phyloP scores from a whole-genome alignment of 1,140 invertebrate species.

The Tribolium madens region DNA sequence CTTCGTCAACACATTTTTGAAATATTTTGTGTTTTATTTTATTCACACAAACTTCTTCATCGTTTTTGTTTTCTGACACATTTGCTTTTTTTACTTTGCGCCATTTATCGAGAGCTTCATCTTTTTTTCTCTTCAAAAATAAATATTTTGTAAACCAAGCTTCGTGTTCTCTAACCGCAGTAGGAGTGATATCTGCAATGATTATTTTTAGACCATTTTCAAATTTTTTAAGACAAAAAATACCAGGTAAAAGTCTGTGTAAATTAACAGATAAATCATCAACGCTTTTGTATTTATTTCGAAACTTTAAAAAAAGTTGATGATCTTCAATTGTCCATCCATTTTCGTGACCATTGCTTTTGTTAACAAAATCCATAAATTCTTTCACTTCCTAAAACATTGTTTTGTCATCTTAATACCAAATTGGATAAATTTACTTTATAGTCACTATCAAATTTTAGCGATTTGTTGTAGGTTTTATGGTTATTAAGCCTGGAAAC shows the following conservation, averaged over 20 bases:
- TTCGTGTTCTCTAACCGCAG: slow-evolving; percentile 64
- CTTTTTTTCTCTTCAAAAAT: slow-evolving; percentile 64
- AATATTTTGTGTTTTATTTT: slow-evolving; percentile 5
- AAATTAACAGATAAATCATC: slow-evolving; percentile 53
- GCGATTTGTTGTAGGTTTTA: slow-evolving; percentile 48
- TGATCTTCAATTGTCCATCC: slow-evolving; percentile 69
- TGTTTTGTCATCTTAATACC: not conserved
- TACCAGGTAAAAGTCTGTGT: slow-evolving; percentile 59
- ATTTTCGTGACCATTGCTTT: slow-evolving; percentile 65
- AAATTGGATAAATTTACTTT: not conserved
- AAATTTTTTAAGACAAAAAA: not conserved
- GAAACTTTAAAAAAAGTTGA: slow-evolving; percentile 66
- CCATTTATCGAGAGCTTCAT: slow-evolving; percentile 67
- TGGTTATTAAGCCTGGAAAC: slow-evolving; percentile 61
- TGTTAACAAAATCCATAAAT: slow-evolving; percentile 67
- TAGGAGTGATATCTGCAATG: slow-evolving; percentile 61
- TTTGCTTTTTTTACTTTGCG: slow-evolving; percentile 62
- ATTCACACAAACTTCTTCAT: slow-evolving; percentile 60
- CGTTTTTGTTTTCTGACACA: slow-evolving; percentile 66
- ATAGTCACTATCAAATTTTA: slow-evolving; percentile 17
- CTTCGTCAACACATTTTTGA: slow-evolving; percentile 21
- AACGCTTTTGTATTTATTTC: slow-evolving; percentile 64
- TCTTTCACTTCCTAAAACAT: slow-evolving; percentile 66
- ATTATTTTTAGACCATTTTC: not conserved
- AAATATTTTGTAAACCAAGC: slow-evolving; percentile 67